These are phyloP conservation scores for Drosophila pseudotalamancana DNA, from an alignment of 2,888 invertebrate species.

Conservation along the genomic window DNA sequence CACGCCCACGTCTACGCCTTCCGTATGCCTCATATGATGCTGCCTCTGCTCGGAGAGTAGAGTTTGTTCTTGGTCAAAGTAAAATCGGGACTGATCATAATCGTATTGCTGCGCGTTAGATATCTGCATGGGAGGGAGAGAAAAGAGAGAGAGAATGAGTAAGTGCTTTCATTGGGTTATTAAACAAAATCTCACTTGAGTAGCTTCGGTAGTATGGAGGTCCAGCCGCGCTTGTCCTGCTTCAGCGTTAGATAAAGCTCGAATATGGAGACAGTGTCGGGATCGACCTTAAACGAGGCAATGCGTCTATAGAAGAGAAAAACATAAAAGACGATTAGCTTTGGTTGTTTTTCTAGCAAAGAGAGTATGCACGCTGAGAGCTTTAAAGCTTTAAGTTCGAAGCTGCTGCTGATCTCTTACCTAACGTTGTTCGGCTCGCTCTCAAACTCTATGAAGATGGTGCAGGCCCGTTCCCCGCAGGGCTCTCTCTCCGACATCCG, in stretches of 20 bases:
- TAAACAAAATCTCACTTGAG: constrained; percentile 90
- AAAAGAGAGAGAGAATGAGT: not conserved
- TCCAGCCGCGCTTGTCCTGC: constrained; percentile 94
- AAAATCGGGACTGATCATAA: constrained; percentile 95
- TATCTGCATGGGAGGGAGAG: constrained; percentile 87
- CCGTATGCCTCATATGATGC: constrained; percentile 38
- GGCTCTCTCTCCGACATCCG: constrained; percentile 94
- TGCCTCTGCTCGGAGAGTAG: constrained; percentile 87
- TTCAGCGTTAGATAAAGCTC: constrained; percentile 94
- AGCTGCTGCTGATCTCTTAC: constrained; percentile 58
- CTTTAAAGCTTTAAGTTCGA: too few relatives aligned
- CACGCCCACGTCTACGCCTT: constrained; percentile 45
- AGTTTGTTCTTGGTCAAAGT: constrained; percentile 95
- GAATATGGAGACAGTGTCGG: constrained; percentile 94
- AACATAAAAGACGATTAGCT: not conserved
- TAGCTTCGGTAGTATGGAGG: constrained; percentile 93
- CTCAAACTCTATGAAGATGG: constrained; percentile 93
- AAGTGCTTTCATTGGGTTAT: not conserved
- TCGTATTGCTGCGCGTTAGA: constrained; percentile 92
- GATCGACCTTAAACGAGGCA: constrained; percentile 93
- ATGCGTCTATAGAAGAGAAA: constrained; percentile 86
- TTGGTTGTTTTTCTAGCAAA: not conserved
- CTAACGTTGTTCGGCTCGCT: constrained; percentile 87
- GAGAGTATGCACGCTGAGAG: not conserved
- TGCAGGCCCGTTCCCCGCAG: constrained; percentile 94